phyloP scores from a whole-genome alignment of 2,113 vertebrate genomes.

The Piprites chloris region DNA sequence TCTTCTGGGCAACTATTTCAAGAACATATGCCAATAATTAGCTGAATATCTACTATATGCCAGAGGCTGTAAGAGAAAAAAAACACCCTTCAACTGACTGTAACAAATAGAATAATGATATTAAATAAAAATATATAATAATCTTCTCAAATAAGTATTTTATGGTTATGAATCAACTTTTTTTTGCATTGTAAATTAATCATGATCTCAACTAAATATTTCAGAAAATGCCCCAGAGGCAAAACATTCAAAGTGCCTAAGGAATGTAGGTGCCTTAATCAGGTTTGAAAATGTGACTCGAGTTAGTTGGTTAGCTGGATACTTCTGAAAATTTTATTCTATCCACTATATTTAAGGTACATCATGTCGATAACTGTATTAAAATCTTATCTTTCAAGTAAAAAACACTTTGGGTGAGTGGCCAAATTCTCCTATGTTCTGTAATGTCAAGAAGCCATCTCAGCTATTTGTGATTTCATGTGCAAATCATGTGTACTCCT shows the following conservation, averaged over 20 bases:
- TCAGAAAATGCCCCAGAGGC: not conserved
- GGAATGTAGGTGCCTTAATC: not conserved
- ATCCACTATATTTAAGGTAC: not conserved
- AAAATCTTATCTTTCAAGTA: not conserved
- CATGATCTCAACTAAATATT: conserved; percentile 1
- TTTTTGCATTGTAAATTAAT: conserved; percentile 10
- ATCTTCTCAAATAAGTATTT: not conserved
- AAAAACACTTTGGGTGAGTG: not conserved
- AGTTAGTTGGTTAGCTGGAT: not conserved
- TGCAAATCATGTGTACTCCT: not conserved
- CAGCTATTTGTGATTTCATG: not conserved
- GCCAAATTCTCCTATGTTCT: not conserved
- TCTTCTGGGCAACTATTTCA: conserved; percentile 41
- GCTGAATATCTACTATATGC: conserved; percentile 20
- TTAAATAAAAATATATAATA: not conserved
- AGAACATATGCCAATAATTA: conserved; percentile 58
- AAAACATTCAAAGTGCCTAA: not conserved
- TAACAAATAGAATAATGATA: not conserved
- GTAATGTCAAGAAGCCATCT: not conserved
- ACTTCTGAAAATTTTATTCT: not conserved
- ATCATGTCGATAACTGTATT: not conserved
- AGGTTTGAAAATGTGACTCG: not conserved
- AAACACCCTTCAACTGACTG: conserved; percentile 12
- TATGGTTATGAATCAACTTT: not conserved
- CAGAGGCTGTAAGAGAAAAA: not conserved